Conservation (phyloP, 1,140 invertebrate species). For the Caenorhabditis briggsae region DNA sequence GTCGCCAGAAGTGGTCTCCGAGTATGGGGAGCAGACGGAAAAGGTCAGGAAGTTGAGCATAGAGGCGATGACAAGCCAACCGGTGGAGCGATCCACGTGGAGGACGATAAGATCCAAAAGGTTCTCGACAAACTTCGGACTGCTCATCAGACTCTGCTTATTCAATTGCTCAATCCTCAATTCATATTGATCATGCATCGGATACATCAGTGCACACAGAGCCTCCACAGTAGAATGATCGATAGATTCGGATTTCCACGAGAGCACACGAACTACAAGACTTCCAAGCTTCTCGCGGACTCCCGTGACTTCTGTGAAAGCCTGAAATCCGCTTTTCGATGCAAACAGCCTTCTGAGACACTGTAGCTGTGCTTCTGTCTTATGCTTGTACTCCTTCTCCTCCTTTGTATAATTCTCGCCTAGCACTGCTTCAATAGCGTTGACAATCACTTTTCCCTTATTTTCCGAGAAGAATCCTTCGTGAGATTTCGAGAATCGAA, state of each 20-base stretch:
- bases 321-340: slow-evolving; percentile 91
- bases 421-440: slow-evolving; percentile 85
- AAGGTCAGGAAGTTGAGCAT: slow-evolving; percentile 99
- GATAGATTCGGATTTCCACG: slow-evolving; percentile 88
- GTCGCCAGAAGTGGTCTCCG: slow-evolving; percentile 96
- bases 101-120: slow-evolving; percentile 93
- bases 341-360: slow-evolving; percentile 91
- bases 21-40: slow-evolving; percentile 96
- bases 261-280: slow-evolving; percentile 91
- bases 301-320: slow-evolving; percentile 72
- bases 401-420: slow-evolving; percentile 79
- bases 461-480: slow-evolving; percentile 96
- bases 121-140: slow-evolving; percentile 90
- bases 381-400: slow-evolving; percentile 81
- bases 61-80: slow-evolving; percentile 83
- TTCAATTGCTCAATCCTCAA: slow-evolving; percentile 96
- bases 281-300: slow-evolving; percentile 94
- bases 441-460: slow-evolving; percentile 94
- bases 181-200: slow-evolving; percentile 95
- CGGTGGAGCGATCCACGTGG: slow-evolving; percentile 86
- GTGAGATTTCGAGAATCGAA: slow-evolving; percentile 87
- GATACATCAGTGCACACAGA: slow-evolving; percentile 96
- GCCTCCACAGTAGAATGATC: slow-evolving; percentile 92
- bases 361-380: slow-evolving; percentile 90
- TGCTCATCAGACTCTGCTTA: slow-evolving; percentile 93